These are phyloP conservation scores for Apis mellifera DNA, from an alignment of 1,140 invertebrate species.

Conservation along the genomic window Amel_HAv3.1 CM009932.2:11622501-11623000, in stretches of 20 bases:
- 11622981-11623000: neutral
- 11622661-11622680: slow-evolving; percentile 2
- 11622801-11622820: neutral
- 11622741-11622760: neutral
- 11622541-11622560: neutral
- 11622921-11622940: no score
- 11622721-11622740: slow-evolving; percentile 17
- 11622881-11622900: neutral
- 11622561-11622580: slow-evolving; percentile 46
- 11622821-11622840: neutral
- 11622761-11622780: neutral
- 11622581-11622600: slow-evolving; percentile 28
- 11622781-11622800: slow-evolving; percentile 4
- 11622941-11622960: neutral
- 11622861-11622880: no score
- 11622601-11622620: slow-evolving; percentile 32
- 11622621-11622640: slow-evolving; percentile 19
- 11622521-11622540: neutral
- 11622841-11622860: neutral
- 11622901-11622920: slow-evolving; percentile 8
- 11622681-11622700: slow-evolving; percentile 17
- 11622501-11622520: neutral
- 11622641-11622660: slow-evolving; percentile 5
- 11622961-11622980: neutral
- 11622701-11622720: neutral